These are phyloP conservation scores for Onychorhynchus coronatus DNA, from an alignment of 2,113 vertebrate species.

Conservation along the genomic window DNA sequence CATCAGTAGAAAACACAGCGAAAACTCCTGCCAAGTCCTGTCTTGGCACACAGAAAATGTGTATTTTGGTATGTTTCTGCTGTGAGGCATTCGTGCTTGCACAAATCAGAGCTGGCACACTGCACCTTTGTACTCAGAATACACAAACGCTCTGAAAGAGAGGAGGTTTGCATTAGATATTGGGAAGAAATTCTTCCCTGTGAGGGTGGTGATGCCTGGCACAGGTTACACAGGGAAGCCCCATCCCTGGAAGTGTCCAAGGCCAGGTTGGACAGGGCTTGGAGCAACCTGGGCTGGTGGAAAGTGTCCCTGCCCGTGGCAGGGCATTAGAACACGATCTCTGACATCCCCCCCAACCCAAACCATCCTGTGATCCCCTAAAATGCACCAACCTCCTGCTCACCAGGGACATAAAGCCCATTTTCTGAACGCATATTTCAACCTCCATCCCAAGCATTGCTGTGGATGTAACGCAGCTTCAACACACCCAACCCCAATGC, in stretches of 20 bases:
- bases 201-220: neutral
- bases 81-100: accelerated
- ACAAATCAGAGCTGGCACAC: neutral
- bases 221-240: neutral
- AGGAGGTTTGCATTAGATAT: neutral
- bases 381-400: neutral
- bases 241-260: neutral
- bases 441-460: neutral
- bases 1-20: neutral
- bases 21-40: neutral
- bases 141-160: neutral
- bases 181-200: neutral
- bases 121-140: neutral
- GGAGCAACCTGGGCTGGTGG: neutral
- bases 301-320: neutral
- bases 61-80: accelerated
- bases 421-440: neutral
- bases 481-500: neutral
- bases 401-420: neutral
- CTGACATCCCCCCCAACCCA: neutral
- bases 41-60: accelerated
- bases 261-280: accelerated
- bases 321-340: neutral
- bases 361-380: neutral
- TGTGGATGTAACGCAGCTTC: neutral